phyloP scores from a whole-genome alignment of 2,888 invertebrate species.

The Galerucella nymphaeae region DNA sequence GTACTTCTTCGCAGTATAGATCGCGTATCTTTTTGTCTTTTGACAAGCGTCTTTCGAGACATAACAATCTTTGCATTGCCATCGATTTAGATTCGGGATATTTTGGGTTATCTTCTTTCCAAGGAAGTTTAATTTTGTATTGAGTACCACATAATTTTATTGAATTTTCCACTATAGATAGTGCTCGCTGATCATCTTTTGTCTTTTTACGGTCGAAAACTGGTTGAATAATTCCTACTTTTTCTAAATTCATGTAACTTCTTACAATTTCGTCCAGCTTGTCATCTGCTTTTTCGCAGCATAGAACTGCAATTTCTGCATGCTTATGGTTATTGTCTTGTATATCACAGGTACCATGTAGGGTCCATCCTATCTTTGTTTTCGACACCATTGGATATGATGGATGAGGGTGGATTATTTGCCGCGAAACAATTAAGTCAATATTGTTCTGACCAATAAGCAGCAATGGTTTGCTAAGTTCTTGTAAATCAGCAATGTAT shows the following conservation, averaged over 20 bases:
- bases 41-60: no score
- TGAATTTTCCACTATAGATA: slow-evolving; percentile 5
- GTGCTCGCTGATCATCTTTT: slow-evolving; percentile 3
- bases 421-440: slow-evolving; percentile 8
- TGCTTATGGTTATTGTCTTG: no score
- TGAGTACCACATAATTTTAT: background rate
- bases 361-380: no score
- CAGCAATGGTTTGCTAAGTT: slow-evolving; percentile 5
- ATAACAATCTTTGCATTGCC: no score
- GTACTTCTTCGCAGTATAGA: no score
- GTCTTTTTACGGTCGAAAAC: background rate
- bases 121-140: slow-evolving; percentile 7
- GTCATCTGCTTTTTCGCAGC: no score
- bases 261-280: background rate
- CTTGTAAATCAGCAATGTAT: background rate
- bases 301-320: no score
- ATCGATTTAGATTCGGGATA: background rate
- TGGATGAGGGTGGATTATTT: slow-evolving; percentile 16
- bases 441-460: slow-evolving; percentile 17
- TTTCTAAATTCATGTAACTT: slow-evolving; percentile 6
- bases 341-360: no score
- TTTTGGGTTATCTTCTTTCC: slow-evolving; percentile 14
- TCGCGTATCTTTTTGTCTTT: no score
- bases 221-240: background rate
- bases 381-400: background rate